Base-by-base conservation (phyloP, 2,888 invertebrate genomes). In the Rhagonycha lutea region DNA sequence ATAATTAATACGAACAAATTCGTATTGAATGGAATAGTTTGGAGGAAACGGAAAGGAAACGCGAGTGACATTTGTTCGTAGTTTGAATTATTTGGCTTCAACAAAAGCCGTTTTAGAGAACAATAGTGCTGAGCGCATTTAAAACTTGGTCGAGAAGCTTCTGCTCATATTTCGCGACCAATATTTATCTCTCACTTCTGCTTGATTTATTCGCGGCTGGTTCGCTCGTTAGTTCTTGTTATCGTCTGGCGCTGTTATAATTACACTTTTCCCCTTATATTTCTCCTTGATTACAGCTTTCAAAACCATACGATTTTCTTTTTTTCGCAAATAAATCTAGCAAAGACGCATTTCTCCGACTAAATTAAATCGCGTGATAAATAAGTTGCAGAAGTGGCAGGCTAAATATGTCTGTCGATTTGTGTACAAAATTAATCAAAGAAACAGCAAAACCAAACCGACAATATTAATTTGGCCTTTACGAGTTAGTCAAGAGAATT, bases 111-210 rank as follows among this genome's bases (percentile, higher is more conserved):
- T 65, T 69, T 70, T 70, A 63, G 63, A 68, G 63, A 76, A 76
- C 70, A 73, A 76, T 76, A 71, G 76, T 75, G 61, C 61, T 61
- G 61, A 18, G 70, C 73, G 61, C 73, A 69, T 76, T 76, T 73
- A 76, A 76, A 73, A 74, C 73, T 76, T 74, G 73, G 68, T 60
- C 72, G 76, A 76, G 76, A 72, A 74, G 74, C 72, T 73, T 72
- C 68, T 77, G 77, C 77, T 77, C 77, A 74, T 77, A 77, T 77
- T 77, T 67, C 74, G 76, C 70, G 73, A 74, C 77, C 77, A 77
- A 77, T 77, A 77, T 74, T 77, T 77, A 77, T 77, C 77, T 77
- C 77, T 63, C 72, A 14, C 74, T 71, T 70, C 74, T 76, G 68
- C 69, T 71, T 74, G 77, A 77, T 77, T 77, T 77, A 77, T 77